Base-by-base conservation (phyloP, 2,888 invertebrate genomes). In the Heterodera filipjevi region DNA sequence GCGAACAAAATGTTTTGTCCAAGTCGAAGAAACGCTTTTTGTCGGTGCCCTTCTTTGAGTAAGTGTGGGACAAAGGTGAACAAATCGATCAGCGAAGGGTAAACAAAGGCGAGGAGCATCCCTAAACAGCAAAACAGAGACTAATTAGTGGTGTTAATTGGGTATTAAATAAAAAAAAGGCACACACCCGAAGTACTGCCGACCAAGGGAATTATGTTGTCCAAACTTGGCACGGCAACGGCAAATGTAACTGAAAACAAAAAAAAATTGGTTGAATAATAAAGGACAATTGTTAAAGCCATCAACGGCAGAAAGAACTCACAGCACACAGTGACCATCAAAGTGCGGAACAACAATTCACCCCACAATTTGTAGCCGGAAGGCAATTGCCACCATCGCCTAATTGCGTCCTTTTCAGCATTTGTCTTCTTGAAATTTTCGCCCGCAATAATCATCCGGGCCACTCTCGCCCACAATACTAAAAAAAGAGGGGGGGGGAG, bases 391-490 rank as follows among this genome's bases (percentile, higher is more conserved):
- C 66, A 33, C 49, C 49, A 73, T 3, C n/a, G n/a, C 64, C 49
- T 27, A 3, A 14, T 22, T 33, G n/a, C 2, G 14, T 30, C 14
- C n/a, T 6, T 10, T 3, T 46, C 64, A 32, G n/a, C 53, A 14
- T 68, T n/a, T 33, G 68, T 35, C 68, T 33, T 22, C 32, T 68
- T 35, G 35, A 27, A n/a, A 5, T 68, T 68, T 68, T 81, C 93
- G 93, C 0, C 76, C 76, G 3, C 32, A 35, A 46, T 35, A 3
- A 66, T n/a, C 68, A 66, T 33, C 33, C 64, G 66, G 1, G 87
- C 84, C 6, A 95, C 91, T 80, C 91, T 91, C 0, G 95, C 95
- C 93, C 94, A 95, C 35, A 95, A 92, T 81, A 96, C 94, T 49
- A 14, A 49, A 49, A 49, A 49, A 85, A 3, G 49, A 14, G 19